phyloP scores from a whole-genome alignment of 2,113 vertebrate species.

The Ptychochromis oligacanthus region DNA sequence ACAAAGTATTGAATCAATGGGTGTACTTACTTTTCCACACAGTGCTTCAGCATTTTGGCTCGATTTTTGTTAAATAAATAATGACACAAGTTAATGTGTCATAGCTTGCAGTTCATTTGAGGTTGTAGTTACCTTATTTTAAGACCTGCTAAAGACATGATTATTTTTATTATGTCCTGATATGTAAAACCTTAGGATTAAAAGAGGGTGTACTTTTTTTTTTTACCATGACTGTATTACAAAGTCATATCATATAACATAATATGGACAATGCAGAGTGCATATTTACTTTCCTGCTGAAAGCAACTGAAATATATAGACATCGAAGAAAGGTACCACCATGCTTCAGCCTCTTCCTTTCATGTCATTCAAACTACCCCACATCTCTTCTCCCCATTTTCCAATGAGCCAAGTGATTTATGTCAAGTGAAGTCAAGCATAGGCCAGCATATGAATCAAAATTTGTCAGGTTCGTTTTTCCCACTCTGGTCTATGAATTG shows the following conservation, averaged over 20 bases:
- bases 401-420: slow-evolving; percentile 64
- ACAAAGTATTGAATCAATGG: background rate
- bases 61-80: background rate
- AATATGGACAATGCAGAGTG: background rate
- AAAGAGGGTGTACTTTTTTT: background rate
- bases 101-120: background rate
- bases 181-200: background rate
- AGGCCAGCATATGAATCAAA: slow-evolving; percentile 64
- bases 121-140: background rate
- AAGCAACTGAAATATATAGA: background rate
- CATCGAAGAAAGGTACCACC: slow-evolving; percentile 24
- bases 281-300: slow-evolving; percentile 5
- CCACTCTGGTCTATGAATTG: slow-evolving; percentile 54
- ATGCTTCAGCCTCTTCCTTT: slow-evolving; percentile 6
- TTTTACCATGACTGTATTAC: background rate
- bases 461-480: slow-evolving; percentile 61
- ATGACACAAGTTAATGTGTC: background rate
- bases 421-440: slow-evolving; percentile 70
- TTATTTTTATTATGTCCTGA: background rate
- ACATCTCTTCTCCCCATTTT: slow-evolving; percentile 44
- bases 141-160: background rate
- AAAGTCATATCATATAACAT: background rate
- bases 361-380: slow-evolving; percentile 34
- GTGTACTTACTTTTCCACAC: background rate
- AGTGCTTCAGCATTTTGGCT: background rate